Percentiles rank a stretch among this genome's conserved stretches.
Evolutionary conservation across 2,797 vertebrate species (phyloP).

Genomic region (Chelmon rostratus): DNA sequence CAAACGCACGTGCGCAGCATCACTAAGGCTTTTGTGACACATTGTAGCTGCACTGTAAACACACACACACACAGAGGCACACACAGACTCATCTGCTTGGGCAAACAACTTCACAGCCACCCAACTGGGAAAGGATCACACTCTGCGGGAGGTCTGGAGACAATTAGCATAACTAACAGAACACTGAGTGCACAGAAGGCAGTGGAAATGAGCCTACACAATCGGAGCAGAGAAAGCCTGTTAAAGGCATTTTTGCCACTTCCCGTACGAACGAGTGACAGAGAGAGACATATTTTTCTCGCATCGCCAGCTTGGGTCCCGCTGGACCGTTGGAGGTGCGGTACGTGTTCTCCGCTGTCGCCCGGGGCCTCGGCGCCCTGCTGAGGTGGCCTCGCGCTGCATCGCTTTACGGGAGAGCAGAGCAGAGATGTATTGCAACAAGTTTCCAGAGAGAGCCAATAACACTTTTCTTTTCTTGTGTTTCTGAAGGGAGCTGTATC

Average conservation of each 20-base stretch:
- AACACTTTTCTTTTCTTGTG: conserved; percentile 39
- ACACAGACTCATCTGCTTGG: conserved; percentile 71
- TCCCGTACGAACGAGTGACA: conserved; percentile 63
- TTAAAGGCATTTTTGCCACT: conserved; percentile 50
- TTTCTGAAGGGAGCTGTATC: conserved; percentile 40
- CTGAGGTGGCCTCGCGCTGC: conserved; percentile 51
- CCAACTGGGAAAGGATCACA: conserved; percentile 74
- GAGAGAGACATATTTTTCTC: conserved; percentile 64
- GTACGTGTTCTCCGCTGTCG: conserved; percentile 27
- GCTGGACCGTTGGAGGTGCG: conserved; percentile 41
- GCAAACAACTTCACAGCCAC: conserved; percentile 83
- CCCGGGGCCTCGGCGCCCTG: conserved; percentile 44
- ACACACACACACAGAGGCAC: conserved; percentile 51
- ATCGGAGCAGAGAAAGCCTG: conserved; percentile 49
- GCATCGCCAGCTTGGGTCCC: conserved; percentile 58
- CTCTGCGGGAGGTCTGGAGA: conserved; percentile 78
- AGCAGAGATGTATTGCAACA: conserved; percentile 55
- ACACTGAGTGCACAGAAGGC: conserved; percentile 68
- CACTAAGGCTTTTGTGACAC: conserved; percentile 65
- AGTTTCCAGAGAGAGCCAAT: conserved; percentile 53
- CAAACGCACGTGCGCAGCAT: conserved; percentile 58
- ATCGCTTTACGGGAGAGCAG: conserved; percentile 54
- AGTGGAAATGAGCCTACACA: conserved; percentile 60
- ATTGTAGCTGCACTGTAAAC: conserved; percentile 67
- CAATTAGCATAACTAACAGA: conserved; percentile 86